Base-by-base conservation (phyloP, 2,797 vertebrate genomes). In the Eulemur mongoz region DNA sequence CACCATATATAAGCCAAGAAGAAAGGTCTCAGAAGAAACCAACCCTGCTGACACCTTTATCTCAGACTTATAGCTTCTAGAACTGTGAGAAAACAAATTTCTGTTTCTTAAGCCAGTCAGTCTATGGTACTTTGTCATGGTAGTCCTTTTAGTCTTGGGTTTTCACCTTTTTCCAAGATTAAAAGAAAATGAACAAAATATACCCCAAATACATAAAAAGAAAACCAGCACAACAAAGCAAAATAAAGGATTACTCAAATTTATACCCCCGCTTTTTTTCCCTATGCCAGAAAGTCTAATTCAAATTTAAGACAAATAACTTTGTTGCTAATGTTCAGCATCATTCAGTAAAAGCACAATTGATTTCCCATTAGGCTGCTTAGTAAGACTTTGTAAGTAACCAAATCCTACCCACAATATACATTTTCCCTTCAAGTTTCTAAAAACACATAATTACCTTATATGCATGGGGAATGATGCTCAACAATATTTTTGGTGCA, bases 381-480 rank as follows among this genome's bases (percentile, higher is more conserved):
- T 45, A 83, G 20, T 63, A 83, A 72, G 50, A 82, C 18, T 40
- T 82, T 78, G 25, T n/a, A 59, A 94, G 32, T 22, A 94, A 79
- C 59, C 20, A 67, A 89, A 48, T 86, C 27, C 14, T 76, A 40
- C 38, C 5, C 25, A 59, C 30, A 79, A 45, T 3, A 30, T 65
- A 59, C 1, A 32, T 86, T 96, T 95, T 80, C 17, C n/a, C 40
- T 83, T 79, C 52, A 86, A 72, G 67, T 72, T 92, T 95, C 90
- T 50, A 83, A 97, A 95, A 80, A 52, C 75, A 91, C 48, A n/a
- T 54, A 79, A 52, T 80, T 92, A 72, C 82, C 30, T 93, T 48
- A 48, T 52, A 89, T 78, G 7, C 69, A 81, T 23, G 12, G 69
- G 79, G 9, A 5, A 69, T 32, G 27, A 70, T 45, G 4, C 75